Evolutionary conservation across 1,140 invertebrate genomes (phyloP).

Genomic region (Leptinotarsa texana): DNA sequence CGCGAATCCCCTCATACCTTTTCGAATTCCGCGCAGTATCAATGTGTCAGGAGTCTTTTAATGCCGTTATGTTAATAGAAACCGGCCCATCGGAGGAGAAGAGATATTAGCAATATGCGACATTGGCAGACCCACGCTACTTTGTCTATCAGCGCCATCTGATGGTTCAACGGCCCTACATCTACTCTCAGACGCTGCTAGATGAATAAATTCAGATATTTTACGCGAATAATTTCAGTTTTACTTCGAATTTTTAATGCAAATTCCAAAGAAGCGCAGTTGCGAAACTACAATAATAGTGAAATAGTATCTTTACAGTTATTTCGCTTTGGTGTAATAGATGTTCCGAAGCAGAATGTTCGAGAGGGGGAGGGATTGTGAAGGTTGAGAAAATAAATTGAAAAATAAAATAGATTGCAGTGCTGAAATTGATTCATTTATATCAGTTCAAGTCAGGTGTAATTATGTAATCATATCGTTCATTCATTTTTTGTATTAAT

Average conservation of each 20-base stretch:
- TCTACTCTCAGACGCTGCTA: neutral
- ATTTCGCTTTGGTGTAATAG: no score
- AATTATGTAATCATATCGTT: no score
- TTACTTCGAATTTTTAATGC: neutral
- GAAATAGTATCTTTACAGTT: no score
- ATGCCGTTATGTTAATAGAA: constrained; percentile 2
- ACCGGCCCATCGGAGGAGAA: neutral
- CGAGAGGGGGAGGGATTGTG: no score
- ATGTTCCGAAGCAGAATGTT: no score
- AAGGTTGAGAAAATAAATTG: no score
- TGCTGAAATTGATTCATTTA: no score
- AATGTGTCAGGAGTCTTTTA: constrained; percentile 6
- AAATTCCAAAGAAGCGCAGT: neutral
- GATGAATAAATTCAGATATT: constrained; percentile 3
- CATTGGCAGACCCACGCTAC: constrained; percentile 27
- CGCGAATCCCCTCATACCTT: neutral
- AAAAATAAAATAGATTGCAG: no score
- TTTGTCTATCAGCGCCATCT: constrained; percentile 35
- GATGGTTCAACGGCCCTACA: constrained; percentile 28
- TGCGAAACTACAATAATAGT: neutral
- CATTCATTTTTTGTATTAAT: no score
- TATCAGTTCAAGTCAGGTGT: no score
- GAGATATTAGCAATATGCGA: constrained; percentile 8
- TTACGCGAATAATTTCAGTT: constrained; percentile 2
- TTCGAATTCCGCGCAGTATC: constrained; percentile 1